Conservation (phyloP, 2,113 vertebrate species). For the Semnornis frantzii region DNA sequence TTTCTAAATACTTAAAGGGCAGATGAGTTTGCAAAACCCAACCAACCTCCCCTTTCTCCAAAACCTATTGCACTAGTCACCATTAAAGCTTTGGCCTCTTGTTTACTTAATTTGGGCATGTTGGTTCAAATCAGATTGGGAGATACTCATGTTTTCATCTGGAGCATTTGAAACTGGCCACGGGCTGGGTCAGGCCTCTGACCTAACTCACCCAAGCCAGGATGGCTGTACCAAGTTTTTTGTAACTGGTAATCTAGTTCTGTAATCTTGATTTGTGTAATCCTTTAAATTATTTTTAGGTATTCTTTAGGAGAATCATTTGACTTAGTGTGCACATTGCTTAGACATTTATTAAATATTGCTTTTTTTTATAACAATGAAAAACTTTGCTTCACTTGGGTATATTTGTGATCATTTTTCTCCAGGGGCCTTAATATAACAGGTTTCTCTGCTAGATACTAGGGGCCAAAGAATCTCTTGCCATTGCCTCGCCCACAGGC, state of each 20-base stretch:
- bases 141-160: background rate
- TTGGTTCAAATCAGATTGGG: background rate
- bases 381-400: background rate
- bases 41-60: background rate
- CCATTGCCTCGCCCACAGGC: background rate
- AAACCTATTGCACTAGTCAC: background rate
- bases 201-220: background rate
- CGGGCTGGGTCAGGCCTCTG: background rate
- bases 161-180: background rate
- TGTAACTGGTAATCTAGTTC: background rate
- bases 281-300: slow-evolving; percentile 32
- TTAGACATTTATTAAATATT: background rate
- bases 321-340: background rate
- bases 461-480: background rate
- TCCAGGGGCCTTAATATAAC: background rate
- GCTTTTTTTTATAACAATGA: background rate
- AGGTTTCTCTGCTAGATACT: background rate
- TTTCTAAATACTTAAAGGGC: background rate
- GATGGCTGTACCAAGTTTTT: background rate
- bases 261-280: background rate
- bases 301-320: background rate
- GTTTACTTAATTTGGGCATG: background rate
- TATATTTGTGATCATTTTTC: background rate
- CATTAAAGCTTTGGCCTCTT: background rate
- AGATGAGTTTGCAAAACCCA: background rate